A percentile compares a stretch with the other conserved stretches of the same genome.
These are phyloP conservation scores for Thripadectes ignobilis DNA, from an alignment of 2,797 vertebrate genomes.

Conservation along the genomic window DNA sequence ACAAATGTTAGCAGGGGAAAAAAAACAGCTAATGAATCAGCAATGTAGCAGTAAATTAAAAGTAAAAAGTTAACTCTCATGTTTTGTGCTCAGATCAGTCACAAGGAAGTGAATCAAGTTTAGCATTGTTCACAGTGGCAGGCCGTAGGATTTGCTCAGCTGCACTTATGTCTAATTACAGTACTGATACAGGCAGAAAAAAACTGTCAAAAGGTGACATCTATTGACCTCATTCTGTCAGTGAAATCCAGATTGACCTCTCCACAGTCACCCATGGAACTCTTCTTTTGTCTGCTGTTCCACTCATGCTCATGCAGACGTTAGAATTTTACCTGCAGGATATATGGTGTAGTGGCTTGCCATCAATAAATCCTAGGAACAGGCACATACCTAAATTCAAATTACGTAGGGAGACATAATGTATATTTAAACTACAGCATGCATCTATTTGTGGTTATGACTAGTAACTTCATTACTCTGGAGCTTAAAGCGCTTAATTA, in stretches of 20 bases:
- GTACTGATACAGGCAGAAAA: not conserved
- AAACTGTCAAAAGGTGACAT: not conserved
- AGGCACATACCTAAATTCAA: not conserved
- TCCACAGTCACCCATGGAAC: not conserved
- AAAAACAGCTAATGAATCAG: not conserved
- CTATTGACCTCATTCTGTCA: not conserved
- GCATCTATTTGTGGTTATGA: not conserved
- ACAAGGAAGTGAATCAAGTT: not conserved
- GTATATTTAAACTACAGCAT: not conserved
- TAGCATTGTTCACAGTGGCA: not conserved
- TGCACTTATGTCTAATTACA: not conserved
- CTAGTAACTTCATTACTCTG: not conserved
- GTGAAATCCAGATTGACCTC: not conserved
- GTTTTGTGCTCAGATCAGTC: not conserved
- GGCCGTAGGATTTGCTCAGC: not conserved
- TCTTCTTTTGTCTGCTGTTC: not conserved
- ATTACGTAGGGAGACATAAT: not conserved
- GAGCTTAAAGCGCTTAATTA: not conserved
- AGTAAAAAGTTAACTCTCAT: not conserved
- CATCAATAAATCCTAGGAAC: not conserved
- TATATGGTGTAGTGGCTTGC: not conserved
- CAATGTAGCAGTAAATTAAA: not conserved
- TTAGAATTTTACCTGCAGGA: not conserved
- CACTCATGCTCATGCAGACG: not conserved
- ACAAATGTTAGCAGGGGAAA: not conserved